These are phyloP conservation scores for Panthera leo DNA, from an alignment of 2,113 vertebrate genomes.

Conservation along the genomic window DNA sequence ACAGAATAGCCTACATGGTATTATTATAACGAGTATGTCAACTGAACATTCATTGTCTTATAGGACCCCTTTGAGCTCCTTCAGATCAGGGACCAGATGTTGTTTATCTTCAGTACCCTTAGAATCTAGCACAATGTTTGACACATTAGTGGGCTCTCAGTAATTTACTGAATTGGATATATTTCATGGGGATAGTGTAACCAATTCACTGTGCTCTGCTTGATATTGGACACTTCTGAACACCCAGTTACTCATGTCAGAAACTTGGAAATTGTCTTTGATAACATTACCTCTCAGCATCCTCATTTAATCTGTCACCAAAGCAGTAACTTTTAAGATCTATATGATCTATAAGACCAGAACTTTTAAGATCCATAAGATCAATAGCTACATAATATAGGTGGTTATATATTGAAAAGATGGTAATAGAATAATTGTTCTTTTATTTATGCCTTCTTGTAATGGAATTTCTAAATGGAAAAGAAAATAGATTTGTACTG, in stretches of 20 bases:
- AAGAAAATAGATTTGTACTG: neutral
- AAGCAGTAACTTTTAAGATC: neutral
- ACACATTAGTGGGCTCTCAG: neutral
- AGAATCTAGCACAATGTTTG: neutral
- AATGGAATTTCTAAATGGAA: neutral
- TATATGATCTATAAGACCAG: too few species aligned
- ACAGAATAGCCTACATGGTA: neutral
- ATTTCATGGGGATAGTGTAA: neutral
- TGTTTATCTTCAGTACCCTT: neutral
- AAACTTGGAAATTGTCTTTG: neutral
- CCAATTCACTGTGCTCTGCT: neutral
- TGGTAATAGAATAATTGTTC: neutral
- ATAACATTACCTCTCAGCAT: neutral
- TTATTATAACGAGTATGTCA: neutral
- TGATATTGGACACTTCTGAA: neutral
- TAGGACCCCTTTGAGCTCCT: neutral
- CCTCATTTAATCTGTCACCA: neutral
- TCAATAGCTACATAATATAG: neutral
- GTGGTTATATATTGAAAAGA: neutral
- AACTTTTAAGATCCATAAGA: too few species aligned
- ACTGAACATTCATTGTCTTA: neutral
- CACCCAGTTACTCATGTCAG: neutral
- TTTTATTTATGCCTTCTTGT: neutral
- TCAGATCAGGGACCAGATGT: neutral
- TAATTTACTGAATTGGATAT: neutral